Evolutionary conservation across 1,140 invertebrate genomes (phyloP), one percentile per base, ranked within the genome.

Genomic region (Brachionus calyciflorus): DNA sequence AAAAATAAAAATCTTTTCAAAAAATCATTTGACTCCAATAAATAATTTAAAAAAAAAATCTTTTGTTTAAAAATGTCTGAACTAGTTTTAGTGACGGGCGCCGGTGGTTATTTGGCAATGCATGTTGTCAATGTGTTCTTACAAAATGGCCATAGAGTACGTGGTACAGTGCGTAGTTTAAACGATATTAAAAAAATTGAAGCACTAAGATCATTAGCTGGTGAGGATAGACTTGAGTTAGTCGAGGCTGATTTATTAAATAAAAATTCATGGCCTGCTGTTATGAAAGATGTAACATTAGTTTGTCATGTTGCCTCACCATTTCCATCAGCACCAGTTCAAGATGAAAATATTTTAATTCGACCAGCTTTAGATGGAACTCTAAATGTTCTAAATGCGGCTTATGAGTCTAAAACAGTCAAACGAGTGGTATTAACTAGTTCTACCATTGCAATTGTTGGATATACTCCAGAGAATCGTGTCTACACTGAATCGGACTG

Each of bases 301-400:
- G 85, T 89, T 9, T 85, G 89, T 30, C 88, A 89, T 80, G 85
- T 87, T 6, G 88, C 88, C 1, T 88, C 87, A 73, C 88, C 88
- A 1, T 88, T 88, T 80, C 88, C 88, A 4, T 63, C 79, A 57
- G 78, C 7, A 68, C 77, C 0, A 76, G 79, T 24, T 80, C 85
- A 7, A 81, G 79, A 82, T 70, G 87, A 89, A 77, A 84, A 84
- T 49, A 82, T 84, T 19, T 51, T 88, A 0, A 82, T 89, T 73
- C 81, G 82, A 69, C 87, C 87, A 6, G 88, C 88, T 26, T 84
- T 88, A 26, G 84, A 89, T 68, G 88, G 88, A 1, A 89, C 88
- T 4, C 80, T 86, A 53, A 84, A 80, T 73, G 87, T 89, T 12
- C 80, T 89, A 1, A 83, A 85, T 78, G 88, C 88, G 46, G 86